Percentiles rank a stretch among this genome's conserved stretches.
phyloP scores from a whole-genome alignment of 2,888 invertebrate species.

The Uropetala carovei region DNA sequence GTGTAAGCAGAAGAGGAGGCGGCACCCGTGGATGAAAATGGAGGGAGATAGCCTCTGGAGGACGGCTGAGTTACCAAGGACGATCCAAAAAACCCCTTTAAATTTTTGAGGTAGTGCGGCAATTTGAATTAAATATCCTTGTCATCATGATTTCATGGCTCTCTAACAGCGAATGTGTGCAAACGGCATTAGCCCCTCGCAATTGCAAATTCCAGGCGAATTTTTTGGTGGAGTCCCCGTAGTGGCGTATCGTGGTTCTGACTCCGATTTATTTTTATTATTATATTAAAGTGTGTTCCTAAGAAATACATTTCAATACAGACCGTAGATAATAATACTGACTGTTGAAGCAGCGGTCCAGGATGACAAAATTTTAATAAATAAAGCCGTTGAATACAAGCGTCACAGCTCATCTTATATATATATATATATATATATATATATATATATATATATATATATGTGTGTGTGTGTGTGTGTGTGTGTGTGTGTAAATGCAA shows the following conservation, averaged over 20 bases:
- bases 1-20: background rate
- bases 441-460: too few species aligned
- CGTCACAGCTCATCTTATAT: too few species aligned
- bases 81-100: slow-evolving; percentile 10
- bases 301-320: too few species aligned
- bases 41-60: slow-evolving; percentile 1
- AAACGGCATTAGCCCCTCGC: background rate
- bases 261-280: background rate
- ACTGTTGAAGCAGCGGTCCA: too few species aligned
- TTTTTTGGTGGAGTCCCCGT: background rate
- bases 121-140: slow-evolving; percentile 50
- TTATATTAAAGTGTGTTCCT: too few species aligned
- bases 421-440: too few species aligned
- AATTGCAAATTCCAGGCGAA: background rate
- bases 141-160: slow-evolving; percentile 18
- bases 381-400: too few species aligned
- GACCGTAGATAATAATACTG: too few species aligned
- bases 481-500: too few species aligned
- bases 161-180: background rate
- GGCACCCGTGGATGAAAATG: background rate
- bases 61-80: background rate
- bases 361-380: too few species aligned
- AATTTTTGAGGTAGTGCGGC: slow-evolving; percentile 27
- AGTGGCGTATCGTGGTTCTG: background rate
- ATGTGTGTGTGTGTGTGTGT: too few species aligned